Conservation (phyloP, 2,113 vertebrate genomes). For the Myrmecobius fasciatus region DNA sequence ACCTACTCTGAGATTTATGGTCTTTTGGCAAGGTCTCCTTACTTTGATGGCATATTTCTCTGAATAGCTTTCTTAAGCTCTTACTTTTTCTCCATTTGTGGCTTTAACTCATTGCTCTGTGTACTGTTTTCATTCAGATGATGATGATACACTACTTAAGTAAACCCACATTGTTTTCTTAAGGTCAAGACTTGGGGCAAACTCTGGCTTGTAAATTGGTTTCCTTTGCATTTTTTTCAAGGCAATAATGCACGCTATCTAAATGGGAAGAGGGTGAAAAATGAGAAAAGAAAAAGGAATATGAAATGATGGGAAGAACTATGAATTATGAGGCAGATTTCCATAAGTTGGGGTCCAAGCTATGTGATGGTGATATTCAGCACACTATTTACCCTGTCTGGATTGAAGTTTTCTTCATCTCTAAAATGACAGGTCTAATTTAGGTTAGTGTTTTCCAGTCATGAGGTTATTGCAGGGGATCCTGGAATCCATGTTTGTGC, state of each 20-base stretch:
- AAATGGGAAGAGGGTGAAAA: constrained; percentile 35
- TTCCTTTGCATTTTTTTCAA: constrained; percentile 33
- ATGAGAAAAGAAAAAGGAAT: not conserved
- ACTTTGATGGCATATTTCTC: not conserved
- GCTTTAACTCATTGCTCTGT: constrained; percentile 15
- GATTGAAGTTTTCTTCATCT: not conserved
- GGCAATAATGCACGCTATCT: not conserved
- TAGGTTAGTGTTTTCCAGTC: not conserved
- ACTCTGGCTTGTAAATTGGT: constrained; percentile 25
- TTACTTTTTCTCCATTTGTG: constrained; percentile 22
- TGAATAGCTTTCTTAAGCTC: constrained; percentile 1
- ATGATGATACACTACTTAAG: constrained; percentile 5
- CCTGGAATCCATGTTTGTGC: not conserved
- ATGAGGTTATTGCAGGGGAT: not conserved
- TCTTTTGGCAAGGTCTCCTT: not conserved
- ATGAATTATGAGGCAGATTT: not conserved
- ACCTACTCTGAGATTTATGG: not conserved
- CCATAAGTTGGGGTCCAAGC: not conserved
- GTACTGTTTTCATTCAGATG: constrained; percentile 41
- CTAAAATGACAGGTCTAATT: not conserved
- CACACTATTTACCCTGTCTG: not conserved
- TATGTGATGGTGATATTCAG: not conserved
- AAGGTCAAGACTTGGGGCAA: constrained; percentile 7
- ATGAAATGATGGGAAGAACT: not conserved
- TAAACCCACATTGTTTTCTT: constrained; percentile 20